Base-by-base conservation (phyloP, 2,888 invertebrate genomes). In the Microchrysa polita region DNA sequence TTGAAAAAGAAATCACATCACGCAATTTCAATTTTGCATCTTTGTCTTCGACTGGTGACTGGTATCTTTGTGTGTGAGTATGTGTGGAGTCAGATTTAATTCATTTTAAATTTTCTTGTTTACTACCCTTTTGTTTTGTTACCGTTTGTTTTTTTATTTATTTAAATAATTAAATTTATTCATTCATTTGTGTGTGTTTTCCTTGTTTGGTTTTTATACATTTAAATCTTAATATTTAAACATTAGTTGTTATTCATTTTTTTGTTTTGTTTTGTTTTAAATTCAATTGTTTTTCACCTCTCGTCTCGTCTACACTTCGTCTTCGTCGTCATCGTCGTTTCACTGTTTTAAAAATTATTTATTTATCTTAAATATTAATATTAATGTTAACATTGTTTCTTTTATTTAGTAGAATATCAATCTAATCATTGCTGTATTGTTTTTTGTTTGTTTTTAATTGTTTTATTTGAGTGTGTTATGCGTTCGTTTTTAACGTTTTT, bases 291-390 rank as follows among this genome's bases (percentile, higher is more conserved):
- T 73, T 59, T 61, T 73, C 4, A 5, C 7, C 65, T 63, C 48
- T 59, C n/a, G n/a, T n/a, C n/a, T n/a, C n/a, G n/a, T n/a, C n/a
- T n/a, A n/a, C n/a, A n/a, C n/a, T 72, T 57, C 73, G 40, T 76
- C 74, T 75, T 73, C n/a, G n/a, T n/a, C n/a, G n/a, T n/a, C n/a
- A n/a, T n/a, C n/a, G n/a, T n/a, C n/a, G n/a, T n/a, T n/a, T n/a
- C 75, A 72, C 74, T 34, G 27, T 34, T 78, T 79, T 78, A 79
- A 79, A 78, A 79, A 78, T 78, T 76, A 74, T 75, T 78, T 77
- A 65, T 65, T 76, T 78, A 76, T 74, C 77, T 76, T 77, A 76
- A 77, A 65, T 76, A 74, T 76, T 76, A 76, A 75, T 75, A 74
- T 75, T 77, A 77, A 76, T 77, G 77, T 77, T 77, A 77, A 77